Base-by-base conservation (phyloP, 2,797 vertebrate species). In the Xerus rutilus region DNA sequence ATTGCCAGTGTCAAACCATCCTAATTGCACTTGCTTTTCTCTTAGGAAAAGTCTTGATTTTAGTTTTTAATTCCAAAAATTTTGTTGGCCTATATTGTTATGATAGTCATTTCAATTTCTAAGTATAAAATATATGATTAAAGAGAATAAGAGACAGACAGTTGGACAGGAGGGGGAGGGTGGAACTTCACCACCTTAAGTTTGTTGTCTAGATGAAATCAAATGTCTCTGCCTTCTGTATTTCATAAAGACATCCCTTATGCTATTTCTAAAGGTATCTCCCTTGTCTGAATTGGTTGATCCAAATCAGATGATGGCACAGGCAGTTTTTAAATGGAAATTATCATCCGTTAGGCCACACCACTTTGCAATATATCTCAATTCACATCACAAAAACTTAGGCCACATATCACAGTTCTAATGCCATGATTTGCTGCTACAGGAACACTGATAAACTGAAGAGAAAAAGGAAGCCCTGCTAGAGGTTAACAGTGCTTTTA, bases 31-130 rank as follows among this genome's bases (percentile, higher is more conserved):
- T 12, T 35, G 21, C 6, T 77, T 85, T 85, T 65, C 39, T 52
- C 3, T 54, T 18, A 67, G 20, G 43, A 82, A 52, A 72, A 67
- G 3, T 43, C 11, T 92, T 76, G 4, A 47, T 59, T 83, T 86
- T 47, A 64, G 65, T 89, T 52, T 73, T 77, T n/a, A 65, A 92
- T 94, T 94, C 64, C 9, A 69, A 91, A 92, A 91, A 72, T 52
- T 59, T 2, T 78, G 69, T 47, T 91, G 35, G 25, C 52, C 23
- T 30, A 5, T 28, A 83, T 83, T 64, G 25, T 30, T 7, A 65
- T 43, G 17, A 70, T 3, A 30, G 28, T 74, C 21, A 45, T 17
- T 81, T 92, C 35, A 70, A 3, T 91, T 89, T 64, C 92, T 13
- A 74, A 65, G 88, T 78, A 52, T 10, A 67, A 77, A 39, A 5